Percentiles rank a stretch among this genome's conserved stretches.
Evolutionary conservation across 1,140 invertebrate genomes (phyloP).

Genomic region (Pteromalus puparum): DNA sequence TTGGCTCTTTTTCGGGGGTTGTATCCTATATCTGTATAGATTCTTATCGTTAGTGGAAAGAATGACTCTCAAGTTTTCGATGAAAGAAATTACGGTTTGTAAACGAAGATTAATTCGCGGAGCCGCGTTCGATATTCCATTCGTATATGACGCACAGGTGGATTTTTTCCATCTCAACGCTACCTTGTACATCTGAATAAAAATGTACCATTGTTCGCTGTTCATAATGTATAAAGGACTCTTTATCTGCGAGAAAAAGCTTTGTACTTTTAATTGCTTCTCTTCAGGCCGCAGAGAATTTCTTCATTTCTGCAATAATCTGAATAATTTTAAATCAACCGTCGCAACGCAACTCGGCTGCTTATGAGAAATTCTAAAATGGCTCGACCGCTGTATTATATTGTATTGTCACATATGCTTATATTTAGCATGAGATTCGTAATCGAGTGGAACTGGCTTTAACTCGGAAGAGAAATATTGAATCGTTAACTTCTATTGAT

Average conservation of each 20-base stretch:
- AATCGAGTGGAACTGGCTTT: too few species aligned
- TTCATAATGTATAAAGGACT: background rate
- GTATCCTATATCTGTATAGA: too few species aligned
- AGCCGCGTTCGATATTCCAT: background rate
- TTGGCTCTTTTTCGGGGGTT: too few species aligned
- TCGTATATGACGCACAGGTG: background rate
- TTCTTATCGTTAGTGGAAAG: too few species aligned
- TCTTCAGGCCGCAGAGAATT: background rate
- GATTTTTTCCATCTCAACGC: background rate
- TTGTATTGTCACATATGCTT: too few species aligned
- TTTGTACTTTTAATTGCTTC: conserved; percentile 11
- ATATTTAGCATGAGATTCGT: too few species aligned
- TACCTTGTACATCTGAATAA: background rate
- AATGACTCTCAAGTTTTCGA: too few species aligned
- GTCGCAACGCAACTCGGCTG: too few species aligned
- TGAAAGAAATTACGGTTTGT: background rate
- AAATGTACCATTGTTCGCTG: background rate
- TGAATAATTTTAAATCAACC: background rate
- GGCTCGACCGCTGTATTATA: background rate
- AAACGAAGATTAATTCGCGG: background rate
- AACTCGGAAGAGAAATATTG: too few species aligned
- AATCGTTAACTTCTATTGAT: too few species aligned
- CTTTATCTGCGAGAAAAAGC: background rate
- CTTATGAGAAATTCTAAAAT: background rate
- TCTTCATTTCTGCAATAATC: conserved; percentile 8